These are phyloP conservation scores for Rutpela maculata DNA, from an alignment of 2,888 invertebrate genomes.

Conservation along the genomic window DNA sequence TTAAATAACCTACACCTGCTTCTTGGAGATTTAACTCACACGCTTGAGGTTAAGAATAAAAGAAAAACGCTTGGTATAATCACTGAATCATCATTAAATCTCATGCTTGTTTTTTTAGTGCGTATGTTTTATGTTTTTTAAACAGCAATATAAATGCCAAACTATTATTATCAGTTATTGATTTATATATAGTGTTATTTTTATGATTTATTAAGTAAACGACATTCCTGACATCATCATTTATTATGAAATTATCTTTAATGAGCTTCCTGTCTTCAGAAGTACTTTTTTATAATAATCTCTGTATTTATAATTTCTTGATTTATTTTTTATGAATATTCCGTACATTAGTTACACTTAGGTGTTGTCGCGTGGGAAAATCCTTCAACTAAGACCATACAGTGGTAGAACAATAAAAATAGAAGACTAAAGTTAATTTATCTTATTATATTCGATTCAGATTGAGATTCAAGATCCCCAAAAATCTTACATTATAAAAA, in stretches of 20 bases:
- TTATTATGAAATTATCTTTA: conserved; percentile 14
- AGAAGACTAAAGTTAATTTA: no score
- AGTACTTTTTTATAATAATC: not conserved
- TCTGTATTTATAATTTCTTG: not conserved
- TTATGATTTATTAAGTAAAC: conserved; percentile 19
- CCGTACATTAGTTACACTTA: no score
- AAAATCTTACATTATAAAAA: no score
- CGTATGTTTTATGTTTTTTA: conserved; percentile 2
- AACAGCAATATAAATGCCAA: not conserved
- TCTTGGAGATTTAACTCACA: conserved; percentile 45
- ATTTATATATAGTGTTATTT: not conserved
- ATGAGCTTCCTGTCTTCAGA: conserved; percentile 23
- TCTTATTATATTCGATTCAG: no score
- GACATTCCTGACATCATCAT: conserved; percentile 15
- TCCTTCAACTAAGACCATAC: no score
- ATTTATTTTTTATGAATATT: not conserved
- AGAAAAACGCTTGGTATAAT: conserved; percentile 19
- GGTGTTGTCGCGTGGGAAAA: no score
- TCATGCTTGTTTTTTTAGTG: conserved; percentile 25
- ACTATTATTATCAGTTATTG: conserved; percentile 11
- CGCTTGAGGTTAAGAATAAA: conserved; percentile 30
- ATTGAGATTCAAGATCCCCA: no score
- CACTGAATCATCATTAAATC: conserved; percentile 32
- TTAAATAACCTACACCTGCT: conserved; percentile 54
- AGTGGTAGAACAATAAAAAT: no score